Percentiles rank a stretch among this genome's conserved stretches.
Conservation (phyloP, 2,797 vertebrate species). For the Caiman crocodilus region DNA sequence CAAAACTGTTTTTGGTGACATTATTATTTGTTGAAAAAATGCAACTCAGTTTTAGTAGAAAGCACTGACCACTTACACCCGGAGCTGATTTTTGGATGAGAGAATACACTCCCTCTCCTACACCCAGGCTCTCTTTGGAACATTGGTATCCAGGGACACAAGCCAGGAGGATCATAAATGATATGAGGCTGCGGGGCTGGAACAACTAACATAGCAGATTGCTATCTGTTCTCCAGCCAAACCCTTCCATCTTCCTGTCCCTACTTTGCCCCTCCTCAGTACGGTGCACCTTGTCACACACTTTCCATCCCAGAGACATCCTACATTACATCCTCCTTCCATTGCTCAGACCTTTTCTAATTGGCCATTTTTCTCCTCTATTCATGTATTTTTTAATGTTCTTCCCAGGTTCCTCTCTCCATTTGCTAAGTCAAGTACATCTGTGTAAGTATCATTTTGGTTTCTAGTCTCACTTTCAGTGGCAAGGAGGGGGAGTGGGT, state of each 20-base stretch:
- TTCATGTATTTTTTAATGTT: background rate
- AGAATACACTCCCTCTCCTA: background rate
- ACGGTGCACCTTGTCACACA: background rate
- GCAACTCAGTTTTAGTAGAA: no score
- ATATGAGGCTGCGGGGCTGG: background rate
- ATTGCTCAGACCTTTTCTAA: background rate
- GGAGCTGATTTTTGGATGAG: no score
- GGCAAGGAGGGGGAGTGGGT: slow-evolving; percentile 49
- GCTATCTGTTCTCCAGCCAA: background rate
- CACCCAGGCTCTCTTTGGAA: no score
- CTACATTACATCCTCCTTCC: background rate
- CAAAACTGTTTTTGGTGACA: no score
- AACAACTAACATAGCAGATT: background rate
- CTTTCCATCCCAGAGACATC: background rate
- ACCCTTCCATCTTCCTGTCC: background rate
- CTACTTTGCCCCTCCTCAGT: background rate
- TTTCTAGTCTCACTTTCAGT: slow-evolving; percentile 63
- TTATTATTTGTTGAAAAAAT: no score
- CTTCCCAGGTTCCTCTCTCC: slow-evolving; percentile 13
- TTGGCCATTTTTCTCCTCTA: background rate
- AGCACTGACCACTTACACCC: no score
- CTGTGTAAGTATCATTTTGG: slow-evolving; percentile 59
- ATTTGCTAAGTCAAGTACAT: slow-evolving; percentile 9
- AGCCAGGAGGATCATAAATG: background rate
- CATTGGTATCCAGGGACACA: background rate